Percentiles rank a stretch among this genome's conserved stretches.
These are phyloP conservation scores for Volucella bombylans DNA, from an alignment of 2,888 invertebrate species.

Conservation along the genomic window DNA sequence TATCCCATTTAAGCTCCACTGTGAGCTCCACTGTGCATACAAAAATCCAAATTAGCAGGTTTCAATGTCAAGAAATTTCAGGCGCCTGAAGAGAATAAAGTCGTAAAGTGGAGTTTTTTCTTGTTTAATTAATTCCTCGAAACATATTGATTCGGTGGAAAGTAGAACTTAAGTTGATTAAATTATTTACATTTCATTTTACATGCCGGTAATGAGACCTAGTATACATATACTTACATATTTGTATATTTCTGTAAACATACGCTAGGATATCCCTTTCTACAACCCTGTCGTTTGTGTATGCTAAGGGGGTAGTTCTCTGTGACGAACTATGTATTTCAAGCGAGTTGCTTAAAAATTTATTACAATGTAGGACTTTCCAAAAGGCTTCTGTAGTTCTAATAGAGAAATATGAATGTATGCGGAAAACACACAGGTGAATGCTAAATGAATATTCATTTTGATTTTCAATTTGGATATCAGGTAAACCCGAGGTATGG, in stretches of 20 bases:
- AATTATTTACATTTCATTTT: constrained; percentile 59
- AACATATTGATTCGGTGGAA: no score
- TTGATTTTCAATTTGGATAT: constrained; percentile 1
- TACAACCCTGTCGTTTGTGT: not conserved
- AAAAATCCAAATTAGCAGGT: constrained; percentile 33
- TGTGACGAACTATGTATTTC: not conserved
- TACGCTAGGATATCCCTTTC: not conserved
- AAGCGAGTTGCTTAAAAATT: not conserved
- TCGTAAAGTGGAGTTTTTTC: constrained; percentile 10
- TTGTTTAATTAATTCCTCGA: constrained; percentile 35
- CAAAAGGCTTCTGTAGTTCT: not conserved
- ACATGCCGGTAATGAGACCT: not conserved
- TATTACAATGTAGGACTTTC: not conserved
- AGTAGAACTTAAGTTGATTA: constrained; percentile 40
- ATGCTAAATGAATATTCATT: constrained; percentile 47
- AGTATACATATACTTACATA: no score
- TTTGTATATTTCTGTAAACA: no score
- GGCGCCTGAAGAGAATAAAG: constrained; percentile 28
- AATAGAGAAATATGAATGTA: not conserved
- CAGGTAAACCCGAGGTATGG: no score
- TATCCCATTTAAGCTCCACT: not conserved
- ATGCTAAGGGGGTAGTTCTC: not conserved
- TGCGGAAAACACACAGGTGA: not conserved
- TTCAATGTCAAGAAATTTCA: not conserved
- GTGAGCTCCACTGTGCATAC: constrained; percentile 13